Evolutionary conservation across 2,113 vertebrate genomes (phyloP).

Genomic region (Pomatostomus ruficeps): DNA sequence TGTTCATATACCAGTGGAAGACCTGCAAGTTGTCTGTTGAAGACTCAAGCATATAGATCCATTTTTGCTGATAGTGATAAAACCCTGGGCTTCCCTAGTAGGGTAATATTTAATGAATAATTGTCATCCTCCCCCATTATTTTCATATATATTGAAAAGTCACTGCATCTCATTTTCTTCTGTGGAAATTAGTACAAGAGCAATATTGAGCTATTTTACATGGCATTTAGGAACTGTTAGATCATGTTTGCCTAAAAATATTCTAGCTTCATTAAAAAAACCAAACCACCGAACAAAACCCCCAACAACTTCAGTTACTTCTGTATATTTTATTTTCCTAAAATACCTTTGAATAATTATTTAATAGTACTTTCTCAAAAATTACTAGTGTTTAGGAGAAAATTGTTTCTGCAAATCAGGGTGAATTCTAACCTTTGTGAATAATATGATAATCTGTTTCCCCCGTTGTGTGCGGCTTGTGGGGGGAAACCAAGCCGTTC

Average conservation of each 20-base stretch:
- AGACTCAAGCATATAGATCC: neutral
- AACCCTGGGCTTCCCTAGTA: neutral
- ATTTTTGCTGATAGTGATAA: neutral
- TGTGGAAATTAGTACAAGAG: neutral
- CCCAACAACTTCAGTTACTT: neutral
- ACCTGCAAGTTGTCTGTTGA: neutral
- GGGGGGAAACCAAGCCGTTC: no score
- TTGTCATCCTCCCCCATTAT: neutral
- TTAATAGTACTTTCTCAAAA: neutral
- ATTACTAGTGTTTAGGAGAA: neutral
- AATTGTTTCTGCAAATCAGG: conserved; percentile 1
- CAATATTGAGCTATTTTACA: neutral
- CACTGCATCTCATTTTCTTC: neutral
- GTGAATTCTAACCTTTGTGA: neutral
- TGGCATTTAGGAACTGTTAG: neutral
- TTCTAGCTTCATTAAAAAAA: neutral
- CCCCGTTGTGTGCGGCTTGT: no score
- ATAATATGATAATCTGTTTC: neutral
- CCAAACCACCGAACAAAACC: rapidly evolving
- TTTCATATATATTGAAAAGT: neutral
- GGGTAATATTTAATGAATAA: neutral
- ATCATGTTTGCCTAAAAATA: neutral
- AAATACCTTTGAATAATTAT: neutral
- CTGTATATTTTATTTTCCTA: neutral
- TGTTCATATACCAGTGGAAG: neutral